Conservation (phyloP, 2,113 vertebrate species). For the Phylloscopus trochiloides region DNA sequence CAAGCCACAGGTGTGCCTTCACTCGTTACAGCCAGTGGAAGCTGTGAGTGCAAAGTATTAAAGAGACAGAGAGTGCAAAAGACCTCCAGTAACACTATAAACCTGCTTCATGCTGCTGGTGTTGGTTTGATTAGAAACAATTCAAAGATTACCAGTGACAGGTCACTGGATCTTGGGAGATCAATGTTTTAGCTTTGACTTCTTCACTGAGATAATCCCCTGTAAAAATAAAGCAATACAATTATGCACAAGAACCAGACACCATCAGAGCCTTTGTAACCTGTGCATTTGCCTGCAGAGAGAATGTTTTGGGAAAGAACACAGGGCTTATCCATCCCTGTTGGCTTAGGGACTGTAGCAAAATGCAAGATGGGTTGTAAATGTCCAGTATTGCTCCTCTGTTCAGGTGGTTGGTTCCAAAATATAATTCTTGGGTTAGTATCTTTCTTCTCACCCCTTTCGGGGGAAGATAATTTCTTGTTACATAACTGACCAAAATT, state of each 20-base stretch:
- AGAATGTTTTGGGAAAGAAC: neutral
- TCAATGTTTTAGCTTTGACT: neutral
- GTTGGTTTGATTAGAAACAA: neutral
- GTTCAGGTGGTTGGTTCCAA: neutral
- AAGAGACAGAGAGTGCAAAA: neutral
- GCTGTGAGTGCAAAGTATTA: neutral
- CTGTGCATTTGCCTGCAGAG: neutral
- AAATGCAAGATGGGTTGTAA: neutral
- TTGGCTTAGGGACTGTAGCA: neutral
- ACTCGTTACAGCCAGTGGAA: neutral
- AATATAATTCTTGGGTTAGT: neutral
- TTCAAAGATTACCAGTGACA: neutral
- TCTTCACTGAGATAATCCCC: neutral
- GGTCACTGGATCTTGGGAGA: neutral
- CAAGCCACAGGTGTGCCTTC: neutral
- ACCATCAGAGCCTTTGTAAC: neutral
- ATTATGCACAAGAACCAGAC: neutral
- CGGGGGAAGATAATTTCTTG: neutral
- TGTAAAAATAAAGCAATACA: neutral
- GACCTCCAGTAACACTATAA: neutral
- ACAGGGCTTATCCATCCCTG: neutral
- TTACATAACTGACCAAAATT: neutral
- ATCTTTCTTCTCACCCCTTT: neutral
- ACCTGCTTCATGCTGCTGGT: accelerated
- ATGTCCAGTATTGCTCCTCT: neutral